phyloP scores from a whole-genome alignment of 2,888 invertebrate species.

The Ormyrus thymus region DNA sequence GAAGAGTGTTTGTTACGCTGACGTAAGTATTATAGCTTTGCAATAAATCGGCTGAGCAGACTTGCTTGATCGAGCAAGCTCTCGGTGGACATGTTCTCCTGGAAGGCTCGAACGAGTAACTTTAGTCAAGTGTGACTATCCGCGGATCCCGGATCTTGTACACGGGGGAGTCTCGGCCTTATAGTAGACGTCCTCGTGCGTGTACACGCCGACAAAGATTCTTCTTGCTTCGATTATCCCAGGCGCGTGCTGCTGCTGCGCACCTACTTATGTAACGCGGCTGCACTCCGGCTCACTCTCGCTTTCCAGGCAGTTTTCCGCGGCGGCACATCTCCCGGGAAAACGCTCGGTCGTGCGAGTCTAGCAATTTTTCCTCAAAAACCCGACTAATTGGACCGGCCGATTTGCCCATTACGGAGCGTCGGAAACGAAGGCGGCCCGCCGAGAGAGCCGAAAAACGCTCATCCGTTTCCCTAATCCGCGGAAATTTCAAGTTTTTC shows the following conservation, averaged over 20 bases:
- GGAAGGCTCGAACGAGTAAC: constrained; percentile 66
- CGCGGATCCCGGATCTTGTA: not conserved
- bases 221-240: not conserved
- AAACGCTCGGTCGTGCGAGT: too few species aligned
- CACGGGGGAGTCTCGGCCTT: not conserved
- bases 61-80: constrained; percentile 52
- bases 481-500: constrained; percentile 78
- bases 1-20: too few species aligned
- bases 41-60: not conserved
- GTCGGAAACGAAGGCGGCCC: too few species aligned
- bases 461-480: constrained; percentile 74
- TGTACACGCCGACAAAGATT: too few species aligned
- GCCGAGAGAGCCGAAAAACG: too few species aligned
- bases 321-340: not conserved
- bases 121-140: constrained; percentile 70
- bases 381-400: too few species aligned
- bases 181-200: too few species aligned
- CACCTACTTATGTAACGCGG: not conserved
- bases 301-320: constrained; percentile 8
- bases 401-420: too few species aligned
- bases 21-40: too few species aligned
- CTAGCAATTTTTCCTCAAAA: too few species aligned
- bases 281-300: constrained; percentile 4
- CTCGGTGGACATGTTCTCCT: constrained; percentile 63
- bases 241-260: not conserved